Evolutionary conservation across 2,888 invertebrate species (phyloP), one percentile per base, ranked within the genome.

Genomic region (Andrena fulva): DNA sequence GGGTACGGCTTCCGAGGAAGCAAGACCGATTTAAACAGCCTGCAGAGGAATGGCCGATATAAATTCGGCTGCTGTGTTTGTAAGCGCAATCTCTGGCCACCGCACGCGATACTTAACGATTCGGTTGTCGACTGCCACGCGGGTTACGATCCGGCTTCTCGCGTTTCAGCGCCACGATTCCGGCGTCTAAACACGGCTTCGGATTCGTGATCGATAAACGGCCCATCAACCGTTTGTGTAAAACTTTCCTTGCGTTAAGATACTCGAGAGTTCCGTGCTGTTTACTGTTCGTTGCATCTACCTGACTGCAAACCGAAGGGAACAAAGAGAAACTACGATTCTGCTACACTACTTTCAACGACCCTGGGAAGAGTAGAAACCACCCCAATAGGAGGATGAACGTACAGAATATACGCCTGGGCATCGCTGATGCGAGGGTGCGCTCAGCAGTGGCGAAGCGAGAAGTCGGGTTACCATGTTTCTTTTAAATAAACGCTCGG

Each of bases 151-250:
- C 69, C 73, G 31, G 71, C 71, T 54, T 88, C 80, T 89, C 89
- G 48, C 69, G 74, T 89, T 89, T 80, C 89, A 69, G 52, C 78
- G 72, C 71, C 80, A 79, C 79, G 73, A 82, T 63, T 66, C 80
- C 60, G 84, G 78, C 84, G 89, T 83, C 89, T 85, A 90, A 90
- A 89, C 87, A 89, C 63, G 67, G 77, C 59, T 73, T 87, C 89
- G 80, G 86, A 88, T 90, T 89, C 83, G 68, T 80, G 85, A 89
- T 89, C 89, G 84, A 87, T 91, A 87, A 86, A 69, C 66, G 63
- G 71, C 73, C 76, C 70, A 70, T 80, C 84, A 71, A 24, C 33
- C 27, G 60, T 54, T 24, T 48, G 33, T 27, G 20, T 27, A 5
- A 24, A 59, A 68, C 33, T 0, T 8, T n/a, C 64, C 42, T 48